These are phyloP conservation scores for Ochlodes sylvanus DNA, from an alignment of 2,888 invertebrate species.

Conservation along the genomic window DNA sequence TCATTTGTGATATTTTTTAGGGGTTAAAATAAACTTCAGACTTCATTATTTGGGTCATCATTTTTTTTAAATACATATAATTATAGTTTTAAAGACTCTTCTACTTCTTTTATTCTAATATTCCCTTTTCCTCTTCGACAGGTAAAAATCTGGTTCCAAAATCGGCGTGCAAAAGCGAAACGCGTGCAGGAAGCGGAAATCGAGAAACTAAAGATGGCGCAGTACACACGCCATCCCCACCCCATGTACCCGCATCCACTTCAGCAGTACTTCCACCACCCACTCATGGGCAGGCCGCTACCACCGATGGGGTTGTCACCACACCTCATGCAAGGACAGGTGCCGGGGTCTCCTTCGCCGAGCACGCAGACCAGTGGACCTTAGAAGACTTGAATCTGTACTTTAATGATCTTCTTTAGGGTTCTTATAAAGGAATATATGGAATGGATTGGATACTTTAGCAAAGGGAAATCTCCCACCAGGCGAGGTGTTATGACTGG, in stretches of 20 bases:
- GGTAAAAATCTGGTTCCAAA: constrained; percentile 98
- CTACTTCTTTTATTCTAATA: too few relatives aligned
- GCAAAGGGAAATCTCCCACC: too few relatives aligned
- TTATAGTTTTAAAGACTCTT: too few relatives aligned
- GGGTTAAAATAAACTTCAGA: too few relatives aligned
- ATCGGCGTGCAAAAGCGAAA: constrained; percentile 98
- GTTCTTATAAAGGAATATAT: too few relatives aligned
- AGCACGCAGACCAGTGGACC: constrained; percentile 63
- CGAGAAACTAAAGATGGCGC: constrained; percentile 96
- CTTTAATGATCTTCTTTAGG: too few relatives aligned
- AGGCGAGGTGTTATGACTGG: too few relatives aligned
- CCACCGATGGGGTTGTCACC: constrained; percentile 76
- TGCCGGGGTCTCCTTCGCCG: constrained; percentile 74
- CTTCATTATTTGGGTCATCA: too few relatives aligned
- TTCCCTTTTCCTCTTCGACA: constrained; percentile 68
- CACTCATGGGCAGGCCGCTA: constrained; percentile 83
- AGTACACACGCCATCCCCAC: constrained; percentile 86
- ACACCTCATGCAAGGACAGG: constrained; percentile 78
- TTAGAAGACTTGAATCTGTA: not conserved
- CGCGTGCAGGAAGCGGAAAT: constrained; percentile 98
- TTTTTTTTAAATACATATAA: too few relatives aligned
- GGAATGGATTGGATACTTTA: too few relatives aligned
- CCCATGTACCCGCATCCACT: constrained; percentile 85
- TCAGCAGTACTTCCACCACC: constrained; percentile 87
- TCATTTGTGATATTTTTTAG: too few relatives aligned